A percentile compares a stretch with the other conserved stretches of the same genome.
phyloP scores from a whole-genome alignment of 2,888 invertebrate genomes.

The Nymphalis c-album region DNA sequence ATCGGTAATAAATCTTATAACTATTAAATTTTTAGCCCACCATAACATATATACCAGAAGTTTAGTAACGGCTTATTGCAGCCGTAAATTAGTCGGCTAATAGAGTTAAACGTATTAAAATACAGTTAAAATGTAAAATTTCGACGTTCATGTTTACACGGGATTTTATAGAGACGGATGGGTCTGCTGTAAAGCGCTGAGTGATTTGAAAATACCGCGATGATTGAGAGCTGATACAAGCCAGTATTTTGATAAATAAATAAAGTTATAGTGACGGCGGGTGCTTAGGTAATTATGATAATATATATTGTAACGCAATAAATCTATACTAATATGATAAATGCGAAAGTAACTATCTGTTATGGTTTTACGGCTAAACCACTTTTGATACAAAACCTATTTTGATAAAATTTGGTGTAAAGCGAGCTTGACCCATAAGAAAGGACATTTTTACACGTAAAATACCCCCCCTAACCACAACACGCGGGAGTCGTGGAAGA shows the following conservation, averaged over 20 bases:
- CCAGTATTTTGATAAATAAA: constrained; percentile 77
- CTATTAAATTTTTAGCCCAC: constrained; percentile 17
- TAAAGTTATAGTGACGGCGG: constrained; percentile 54
- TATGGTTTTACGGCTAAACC: too few species aligned
- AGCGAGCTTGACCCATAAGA: too few species aligned
- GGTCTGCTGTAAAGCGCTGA: constrained; percentile 60
- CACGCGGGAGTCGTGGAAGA: too few species aligned
- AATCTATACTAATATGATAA: too few species aligned
- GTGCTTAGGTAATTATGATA: constrained; percentile 23
- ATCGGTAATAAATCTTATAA: not conserved
- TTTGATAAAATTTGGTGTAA: too few species aligned
- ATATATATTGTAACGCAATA: too few species aligned
- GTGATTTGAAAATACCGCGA: constrained; percentile 72
- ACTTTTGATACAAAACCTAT: too few species aligned
- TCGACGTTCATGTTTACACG: constrained; percentile 64
- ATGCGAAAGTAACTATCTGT: too few species aligned
- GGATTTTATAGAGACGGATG: constrained; percentile 76
- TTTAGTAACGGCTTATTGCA: constrained; percentile 51
- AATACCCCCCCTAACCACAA: too few species aligned
- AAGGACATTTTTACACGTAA: too few species aligned
- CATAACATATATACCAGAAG: constrained; percentile 23
- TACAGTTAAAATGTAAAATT: constrained; percentile 70
- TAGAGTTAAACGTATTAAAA: constrained; percentile 69
- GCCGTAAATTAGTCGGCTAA: constrained; percentile 62
- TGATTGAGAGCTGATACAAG: constrained; percentile 75